Percentiles rank a stretch among this genome's conserved stretches.
These are phyloP conservation scores for Heliconius eleuchia DNA, from an alignment of 1,140 invertebrate genomes.

Conservation along the genomic window DNA sequence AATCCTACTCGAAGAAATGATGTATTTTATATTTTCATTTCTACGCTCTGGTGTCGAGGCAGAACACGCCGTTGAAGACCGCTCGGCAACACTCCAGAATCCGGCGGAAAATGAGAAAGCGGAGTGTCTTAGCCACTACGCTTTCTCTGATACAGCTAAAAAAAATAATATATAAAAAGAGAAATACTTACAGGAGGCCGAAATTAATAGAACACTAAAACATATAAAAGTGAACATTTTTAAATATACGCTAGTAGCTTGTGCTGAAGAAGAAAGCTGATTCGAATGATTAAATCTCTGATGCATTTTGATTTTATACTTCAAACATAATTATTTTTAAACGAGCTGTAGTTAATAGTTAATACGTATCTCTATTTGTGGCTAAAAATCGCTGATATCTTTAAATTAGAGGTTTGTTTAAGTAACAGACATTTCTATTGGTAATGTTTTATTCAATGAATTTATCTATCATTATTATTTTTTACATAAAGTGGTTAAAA, in stretches of 20 bases:
- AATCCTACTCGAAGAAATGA: too few relatives aligned
- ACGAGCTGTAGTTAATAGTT: slow-evolving; percentile 11
- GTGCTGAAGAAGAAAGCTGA: slow-evolving; percentile 1
- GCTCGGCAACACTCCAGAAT: too few relatives aligned
- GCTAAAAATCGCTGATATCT: slow-evolving; percentile 13
- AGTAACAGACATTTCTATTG: not conserved
- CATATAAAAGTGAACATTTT: slow-evolving; percentile 38
- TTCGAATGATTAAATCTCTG: slow-evolving; percentile 26
- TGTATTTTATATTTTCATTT: too few relatives aligned
- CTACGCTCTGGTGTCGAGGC: too few relatives aligned
- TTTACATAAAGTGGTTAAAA: slow-evolving; percentile 20
- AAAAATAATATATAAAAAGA: too few relatives aligned
- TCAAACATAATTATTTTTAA: slow-evolving; percentile 35
- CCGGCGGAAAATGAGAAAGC: too few relatives aligned
- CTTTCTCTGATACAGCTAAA: too few relatives aligned
- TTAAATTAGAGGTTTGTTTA: slow-evolving; percentile 3
- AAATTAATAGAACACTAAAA: slow-evolving; percentile 28
- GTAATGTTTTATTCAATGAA: slow-evolving; percentile 32
- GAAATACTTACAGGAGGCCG: slow-evolving; percentile 40
- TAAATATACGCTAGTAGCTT: slow-evolving; percentile 2
- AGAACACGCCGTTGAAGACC: too few relatives aligned
- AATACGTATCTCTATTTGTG: slow-evolving; percentile 7
- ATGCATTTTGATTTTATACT: slow-evolving; percentile 32
- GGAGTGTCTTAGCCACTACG: too few relatives aligned
- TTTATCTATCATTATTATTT: slow-evolving; percentile 28